Conservation (phyloP, 1,140 invertebrate species). For the Anoplolepis gracilipes region DNA sequence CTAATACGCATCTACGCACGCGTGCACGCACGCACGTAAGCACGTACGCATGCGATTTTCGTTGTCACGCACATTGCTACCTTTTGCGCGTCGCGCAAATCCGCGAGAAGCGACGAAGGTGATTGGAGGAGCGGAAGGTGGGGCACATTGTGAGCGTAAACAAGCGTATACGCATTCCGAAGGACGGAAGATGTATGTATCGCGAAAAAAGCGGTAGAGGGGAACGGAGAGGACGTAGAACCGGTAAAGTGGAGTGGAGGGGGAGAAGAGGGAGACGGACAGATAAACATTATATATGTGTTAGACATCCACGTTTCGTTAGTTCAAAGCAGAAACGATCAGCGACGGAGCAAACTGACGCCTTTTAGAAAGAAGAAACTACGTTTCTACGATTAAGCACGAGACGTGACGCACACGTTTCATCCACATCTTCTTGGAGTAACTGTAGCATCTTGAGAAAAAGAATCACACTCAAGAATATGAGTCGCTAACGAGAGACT, state of each 20-base stretch:
- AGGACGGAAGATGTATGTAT: constrained; percentile 23
- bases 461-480: neutral
- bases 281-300: constrained; percentile 75
- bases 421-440: neutral
- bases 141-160: constrained; percentile 32
- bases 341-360: neutral
- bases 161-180: neutral
- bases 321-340: constrained; percentile 70
- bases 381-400: neutral
- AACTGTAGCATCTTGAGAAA: neutral
- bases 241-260: constrained; percentile 47
- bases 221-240: constrained; percentile 19
- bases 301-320: constrained; percentile 60
- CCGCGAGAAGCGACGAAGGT: constrained; percentile 39
- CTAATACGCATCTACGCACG: neutral
- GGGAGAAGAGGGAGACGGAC: constrained; percentile 37
- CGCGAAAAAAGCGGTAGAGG: constrained; percentile 39
- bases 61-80: constrained; percentile 3
- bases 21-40: neutral
- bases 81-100: constrained; percentile 53
- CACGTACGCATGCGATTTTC: neutral
- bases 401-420: neutral
- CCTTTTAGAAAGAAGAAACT: constrained; percentile 1
- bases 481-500: neutral
- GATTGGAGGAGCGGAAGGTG: constrained; percentile 60